phyloP scores from a whole-genome alignment of 2,888 invertebrate species.

The Leucoptera coffeella region DNA sequence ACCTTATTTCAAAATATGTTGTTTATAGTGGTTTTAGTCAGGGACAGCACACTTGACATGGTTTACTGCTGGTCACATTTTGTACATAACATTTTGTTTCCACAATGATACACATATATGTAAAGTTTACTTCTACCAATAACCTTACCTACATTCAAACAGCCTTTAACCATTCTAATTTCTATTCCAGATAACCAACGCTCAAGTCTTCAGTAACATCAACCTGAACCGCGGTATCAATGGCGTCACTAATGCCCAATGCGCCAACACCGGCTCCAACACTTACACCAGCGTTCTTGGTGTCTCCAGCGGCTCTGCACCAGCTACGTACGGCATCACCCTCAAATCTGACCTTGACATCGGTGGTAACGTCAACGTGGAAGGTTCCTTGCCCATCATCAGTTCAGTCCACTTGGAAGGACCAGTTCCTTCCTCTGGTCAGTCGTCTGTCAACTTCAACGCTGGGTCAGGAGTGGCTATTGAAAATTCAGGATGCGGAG shows the following conservation, averaged over 20 bases:
- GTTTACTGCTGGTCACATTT: not conserved
- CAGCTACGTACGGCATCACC: not conserved
- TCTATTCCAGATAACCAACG: not conserved
- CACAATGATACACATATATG: not conserved
- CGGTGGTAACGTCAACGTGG: not conserved
- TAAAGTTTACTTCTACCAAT: not conserved
- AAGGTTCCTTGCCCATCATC: not conserved
- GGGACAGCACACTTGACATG: too few relatives aligned
- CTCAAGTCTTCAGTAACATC: not conserved
- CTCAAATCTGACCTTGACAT: not conserved
- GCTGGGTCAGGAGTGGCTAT: not conserved
- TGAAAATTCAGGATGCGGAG: not conserved
- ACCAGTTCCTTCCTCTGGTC: not conserved
- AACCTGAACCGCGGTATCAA: not conserved
- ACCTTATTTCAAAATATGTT: not conserved
- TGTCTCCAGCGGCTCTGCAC: constrained; percentile 1
- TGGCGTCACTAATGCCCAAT: not conserved
- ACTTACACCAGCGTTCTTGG: not conserved
- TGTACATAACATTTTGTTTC: not conserved
- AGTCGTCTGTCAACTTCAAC: not conserved
- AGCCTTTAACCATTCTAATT: not conserved
- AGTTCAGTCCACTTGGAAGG: not conserved
- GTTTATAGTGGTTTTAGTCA: too few relatives aligned
- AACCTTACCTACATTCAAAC: not conserved
- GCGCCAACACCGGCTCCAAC: not conserved